Evolutionary conservation across 2,888 invertebrate species (phyloP).

Genomic region (Harpalus rufipes): DNA sequence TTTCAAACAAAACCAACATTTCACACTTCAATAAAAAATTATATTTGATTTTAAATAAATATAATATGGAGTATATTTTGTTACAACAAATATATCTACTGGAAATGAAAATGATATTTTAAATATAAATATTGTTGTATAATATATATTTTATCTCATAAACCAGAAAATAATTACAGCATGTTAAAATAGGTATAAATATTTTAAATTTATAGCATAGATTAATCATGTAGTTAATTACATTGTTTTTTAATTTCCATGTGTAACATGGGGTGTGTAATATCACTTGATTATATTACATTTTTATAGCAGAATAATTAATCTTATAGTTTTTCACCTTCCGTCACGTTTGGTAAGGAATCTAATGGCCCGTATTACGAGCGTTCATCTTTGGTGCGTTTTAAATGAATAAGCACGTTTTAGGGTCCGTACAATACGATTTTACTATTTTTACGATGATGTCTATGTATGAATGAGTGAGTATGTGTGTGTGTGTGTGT

Average conservation of each 20-base stretch:
- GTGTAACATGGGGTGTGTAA: not conserved
- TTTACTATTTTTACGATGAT: too few species aligned
- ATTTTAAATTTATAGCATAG: not conserved
- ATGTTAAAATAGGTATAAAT: not conserved
- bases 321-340: not conserved
- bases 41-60: not conserved
- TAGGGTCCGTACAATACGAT: too few species aligned
- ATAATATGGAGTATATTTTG: not conserved
- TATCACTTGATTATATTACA: not conserved
- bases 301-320: not conserved
- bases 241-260: not conserved
- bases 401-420: not conserved
- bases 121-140: not conserved
- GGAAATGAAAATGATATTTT: not conserved
- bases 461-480: too few species aligned
- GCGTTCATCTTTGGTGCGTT: too few species aligned
- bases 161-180: not conserved
- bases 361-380: too few species aligned
- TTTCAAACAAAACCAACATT: slow-evolving; percentile 1
- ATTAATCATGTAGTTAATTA: not conserved
- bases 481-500: too few species aligned
- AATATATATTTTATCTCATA: not conserved
- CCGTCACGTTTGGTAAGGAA: too few species aligned
- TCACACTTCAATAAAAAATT: slow-evolving; percentile 14
- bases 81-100: not conserved